A percentile compares a stretch with the other conserved stretches of the same genome.
phyloP scores from a whole-genome alignment of 64 coral and sea anemone genomes.

The Stylophora pistillata region DNA sequence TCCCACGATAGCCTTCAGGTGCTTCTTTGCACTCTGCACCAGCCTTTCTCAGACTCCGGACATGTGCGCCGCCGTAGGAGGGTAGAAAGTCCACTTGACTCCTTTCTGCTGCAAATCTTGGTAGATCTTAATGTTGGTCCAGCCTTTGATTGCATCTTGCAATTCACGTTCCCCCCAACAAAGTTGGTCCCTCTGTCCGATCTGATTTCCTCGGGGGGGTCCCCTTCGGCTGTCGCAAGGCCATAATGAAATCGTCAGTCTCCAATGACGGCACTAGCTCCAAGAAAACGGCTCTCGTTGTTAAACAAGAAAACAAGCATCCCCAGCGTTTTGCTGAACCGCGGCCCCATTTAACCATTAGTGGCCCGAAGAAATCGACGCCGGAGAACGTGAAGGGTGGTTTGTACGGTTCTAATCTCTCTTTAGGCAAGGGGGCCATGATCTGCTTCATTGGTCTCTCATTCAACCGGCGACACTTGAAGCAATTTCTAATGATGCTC shows the following conservation, averaged over 20 bases:
- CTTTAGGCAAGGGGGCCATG: slow-evolving; percentile 40
- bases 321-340: too few species aligned
- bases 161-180: slow-evolving; percentile 79
- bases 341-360: too few species aligned
- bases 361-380: slow-evolving; percentile 41
- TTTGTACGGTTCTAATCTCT: slow-evolving; percentile 22
- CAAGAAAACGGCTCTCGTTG: too few species aligned
- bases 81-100: slow-evolving; percentile 49
- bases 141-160: slow-evolving; percentile 36
- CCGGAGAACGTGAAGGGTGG: slow-evolving; percentile 41
- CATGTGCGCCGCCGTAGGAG: slow-evolving; percentile 65
- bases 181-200: slow-evolving; percentile 91
- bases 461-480: slow-evolving; percentile 7
- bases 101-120: slow-evolving; percentile 54
- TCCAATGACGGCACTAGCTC: too few species aligned
- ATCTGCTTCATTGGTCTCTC: slow-evolving; percentile 22
- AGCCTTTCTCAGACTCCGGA: slow-evolving; percentile 66
- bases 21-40: background rate
- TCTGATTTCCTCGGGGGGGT: background rate
- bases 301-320: too few species aligned
- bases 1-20: background rate
- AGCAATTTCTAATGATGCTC: slow-evolving; percentile 8
- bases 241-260: background rate
- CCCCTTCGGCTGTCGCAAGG: background rate
- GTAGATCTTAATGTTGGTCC: slow-evolving; percentile 58